Base-by-base conservation (phyloP, 1,140 invertebrate species). In the Sarcophaga peregrina region DNA sequence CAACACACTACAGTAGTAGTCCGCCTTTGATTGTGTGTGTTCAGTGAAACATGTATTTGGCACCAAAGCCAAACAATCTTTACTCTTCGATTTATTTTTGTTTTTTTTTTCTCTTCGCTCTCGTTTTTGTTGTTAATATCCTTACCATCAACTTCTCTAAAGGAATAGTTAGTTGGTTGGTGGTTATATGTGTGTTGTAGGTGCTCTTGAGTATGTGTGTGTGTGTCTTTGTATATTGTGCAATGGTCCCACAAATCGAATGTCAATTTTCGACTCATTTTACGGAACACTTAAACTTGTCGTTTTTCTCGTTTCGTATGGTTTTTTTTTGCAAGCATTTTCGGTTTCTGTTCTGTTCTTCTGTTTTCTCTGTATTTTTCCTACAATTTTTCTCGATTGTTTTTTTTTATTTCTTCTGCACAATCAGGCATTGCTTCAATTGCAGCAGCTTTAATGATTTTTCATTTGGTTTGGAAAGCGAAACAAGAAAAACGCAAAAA, bases 261-360 rank as follows among this genome's bases (percentile, higher is more conserved):
- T 89, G 87, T 86, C 87, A 87, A 89, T 89, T 89, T 86, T 87
- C 86, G 86, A 89, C 85, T 89, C 87, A 89, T 89, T 89, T 89
- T 88, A 89, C 87, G 87, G 86, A 88, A 88, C 87, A 89, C 86
- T 89, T 88, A 86, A 87, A 88, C 84, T 88, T 84, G 84, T 85
- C 86, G 46, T 37, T 47, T 52, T 58, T 54, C n/a, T 80, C 13
- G 8, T 58, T 80, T 54, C 37, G 72, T 45, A 11, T 15, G 15
- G 15, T 11, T 74, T 48, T 20, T 58, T 52, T 45, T 80, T 37
- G 78, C 78, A 25, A 47, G 3, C 75, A 48, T 78, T 78, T 20
- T 75, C 73, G 73, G 25, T 75, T 46, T 13, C 73, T 75, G 13
- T 50, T 76, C 37, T 50, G 11, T 37, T 80, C 37, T 80, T 47